These are phyloP conservation scores for Camponotus floridanus DNA, from an alignment of 1,140 invertebrate species.

Conservation along the genomic window DNA sequence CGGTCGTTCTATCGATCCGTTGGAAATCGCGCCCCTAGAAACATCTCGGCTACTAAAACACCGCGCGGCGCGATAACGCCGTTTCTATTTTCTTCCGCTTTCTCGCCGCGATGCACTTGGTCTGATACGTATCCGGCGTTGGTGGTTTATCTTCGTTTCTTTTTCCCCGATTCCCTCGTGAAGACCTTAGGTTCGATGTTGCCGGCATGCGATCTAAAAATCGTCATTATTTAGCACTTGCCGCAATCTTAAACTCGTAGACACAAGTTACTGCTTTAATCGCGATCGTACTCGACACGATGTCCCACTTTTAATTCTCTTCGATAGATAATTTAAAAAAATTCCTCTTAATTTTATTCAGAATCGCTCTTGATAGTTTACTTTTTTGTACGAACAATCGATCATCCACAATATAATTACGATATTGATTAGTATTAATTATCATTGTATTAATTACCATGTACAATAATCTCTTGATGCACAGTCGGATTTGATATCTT, in stretches of 20 bases:
- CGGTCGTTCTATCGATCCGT: constrained; percentile 53
- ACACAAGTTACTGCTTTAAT: constrained; percentile 1
- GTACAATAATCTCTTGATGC: constrained; percentile 23
- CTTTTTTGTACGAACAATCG: background rate
- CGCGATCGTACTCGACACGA: background rate
- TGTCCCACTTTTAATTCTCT: background rate
- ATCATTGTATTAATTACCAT: background rate
- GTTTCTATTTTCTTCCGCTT: constrained; percentile 39
- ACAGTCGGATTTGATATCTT: constrained; percentile 66
- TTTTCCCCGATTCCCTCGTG: background rate
- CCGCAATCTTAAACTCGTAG: background rate
- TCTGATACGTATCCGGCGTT: constrained; percentile 34
- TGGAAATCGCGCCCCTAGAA: constrained; percentile 38
- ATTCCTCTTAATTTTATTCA: background rate
- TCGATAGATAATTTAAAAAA: background rate
- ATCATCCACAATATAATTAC: background rate
- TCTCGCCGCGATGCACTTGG: constrained; percentile 37
- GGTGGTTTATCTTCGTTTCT: constrained; percentile 44
- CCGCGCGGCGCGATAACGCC: constrained; percentile 52
- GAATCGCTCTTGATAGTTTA: background rate
- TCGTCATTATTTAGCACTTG: background rate
- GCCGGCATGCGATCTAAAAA: background rate
- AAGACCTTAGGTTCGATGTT: background rate
- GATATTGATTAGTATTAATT: constrained; percentile 49
- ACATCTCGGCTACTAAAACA: constrained; percentile 54